Evolutionary conservation across 2,888 invertebrate genomes (phyloP).

Genomic region (Branchellion lobata): DNA sequence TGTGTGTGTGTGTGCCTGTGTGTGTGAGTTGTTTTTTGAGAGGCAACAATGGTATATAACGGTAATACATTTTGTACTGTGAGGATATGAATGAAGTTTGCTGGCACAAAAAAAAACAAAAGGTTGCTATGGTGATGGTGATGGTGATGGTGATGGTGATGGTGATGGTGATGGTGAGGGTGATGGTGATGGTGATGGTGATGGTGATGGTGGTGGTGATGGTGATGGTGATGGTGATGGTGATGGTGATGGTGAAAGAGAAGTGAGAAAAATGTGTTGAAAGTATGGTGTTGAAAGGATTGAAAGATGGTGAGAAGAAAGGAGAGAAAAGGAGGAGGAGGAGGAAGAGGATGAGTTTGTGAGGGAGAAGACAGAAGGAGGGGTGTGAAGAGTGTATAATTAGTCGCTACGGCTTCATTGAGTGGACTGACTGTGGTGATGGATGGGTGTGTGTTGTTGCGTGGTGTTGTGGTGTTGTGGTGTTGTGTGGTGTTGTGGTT

Average conservation of each 20-base stretch:
- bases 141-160: background rate
- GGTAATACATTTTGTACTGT: too few species aligned
- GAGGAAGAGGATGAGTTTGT: background rate
- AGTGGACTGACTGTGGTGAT: too few species aligned
- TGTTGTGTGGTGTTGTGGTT: too few species aligned
- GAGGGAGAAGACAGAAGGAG: background rate
- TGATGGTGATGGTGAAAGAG: slow-evolving; percentile 11
- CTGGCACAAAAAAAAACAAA: background rate
- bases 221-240: slow-evolving; percentile 12
- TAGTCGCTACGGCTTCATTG: too few species aligned
- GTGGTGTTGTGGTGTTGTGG: too few species aligned
- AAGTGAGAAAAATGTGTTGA: too few species aligned
- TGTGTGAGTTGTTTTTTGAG: background rate
- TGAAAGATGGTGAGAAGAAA: background rate
- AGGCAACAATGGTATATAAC: background rate
- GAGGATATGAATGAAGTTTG: background rate
- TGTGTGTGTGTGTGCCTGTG: slow-evolving; percentile 27
- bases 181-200: background rate
- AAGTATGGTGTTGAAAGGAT: background rate
- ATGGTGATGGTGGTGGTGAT: slow-evolving; percentile 5
- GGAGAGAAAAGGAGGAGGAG: slow-evolving; percentile 4
- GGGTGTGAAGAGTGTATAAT: background rate
- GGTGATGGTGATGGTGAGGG: background rate
- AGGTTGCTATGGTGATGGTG: background rate
- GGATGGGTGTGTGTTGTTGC: too few species aligned